Conservation (phyloP, 2,113 vertebrate species). For the Tupaia chinensis region DNA sequence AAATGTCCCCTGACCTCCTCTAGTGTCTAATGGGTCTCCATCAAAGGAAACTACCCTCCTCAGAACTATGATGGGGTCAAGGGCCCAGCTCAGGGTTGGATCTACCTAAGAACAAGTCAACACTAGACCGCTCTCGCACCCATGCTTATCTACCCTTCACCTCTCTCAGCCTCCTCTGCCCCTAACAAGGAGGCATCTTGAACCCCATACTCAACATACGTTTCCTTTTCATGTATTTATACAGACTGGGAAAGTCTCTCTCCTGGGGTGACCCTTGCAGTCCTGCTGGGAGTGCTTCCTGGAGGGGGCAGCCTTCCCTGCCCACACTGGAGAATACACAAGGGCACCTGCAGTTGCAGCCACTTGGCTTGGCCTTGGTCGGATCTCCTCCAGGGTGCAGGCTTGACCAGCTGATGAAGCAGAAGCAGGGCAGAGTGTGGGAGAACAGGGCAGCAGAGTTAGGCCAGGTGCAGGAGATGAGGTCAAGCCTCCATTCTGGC, state of each 20-base stretch:
- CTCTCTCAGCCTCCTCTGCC: background rate
- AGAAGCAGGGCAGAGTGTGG: conserved; percentile 11
- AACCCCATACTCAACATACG: background rate
- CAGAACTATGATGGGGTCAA: background rate
- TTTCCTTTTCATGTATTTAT: background rate
- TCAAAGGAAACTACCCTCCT: background rate
- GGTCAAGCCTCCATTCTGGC: conserved; percentile 53
- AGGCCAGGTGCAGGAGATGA: conserved; percentile 33
- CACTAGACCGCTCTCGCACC: too few species aligned
- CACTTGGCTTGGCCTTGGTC: conserved; percentile 2
- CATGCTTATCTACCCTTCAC: background rate
- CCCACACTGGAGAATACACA: background rate
- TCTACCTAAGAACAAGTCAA: background rate
- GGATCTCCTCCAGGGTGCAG: background rate
- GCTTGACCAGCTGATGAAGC: conserved; percentile 15
- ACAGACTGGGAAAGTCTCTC: background rate
- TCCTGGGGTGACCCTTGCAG: background rate
- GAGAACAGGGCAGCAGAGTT: conserved; percentile 10
- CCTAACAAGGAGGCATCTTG: background rate
- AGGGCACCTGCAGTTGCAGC: conserved; percentile 36
- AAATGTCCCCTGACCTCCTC: background rate
- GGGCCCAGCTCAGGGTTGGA: background rate
- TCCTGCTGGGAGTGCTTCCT: background rate
- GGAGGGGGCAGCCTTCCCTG: background rate
- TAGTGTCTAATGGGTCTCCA: background rate